These are phyloP conservation scores for Malaclemys terrapin DNA, from an alignment of 2,113 vertebrate genomes.

Conservation along the genomic window DNA sequence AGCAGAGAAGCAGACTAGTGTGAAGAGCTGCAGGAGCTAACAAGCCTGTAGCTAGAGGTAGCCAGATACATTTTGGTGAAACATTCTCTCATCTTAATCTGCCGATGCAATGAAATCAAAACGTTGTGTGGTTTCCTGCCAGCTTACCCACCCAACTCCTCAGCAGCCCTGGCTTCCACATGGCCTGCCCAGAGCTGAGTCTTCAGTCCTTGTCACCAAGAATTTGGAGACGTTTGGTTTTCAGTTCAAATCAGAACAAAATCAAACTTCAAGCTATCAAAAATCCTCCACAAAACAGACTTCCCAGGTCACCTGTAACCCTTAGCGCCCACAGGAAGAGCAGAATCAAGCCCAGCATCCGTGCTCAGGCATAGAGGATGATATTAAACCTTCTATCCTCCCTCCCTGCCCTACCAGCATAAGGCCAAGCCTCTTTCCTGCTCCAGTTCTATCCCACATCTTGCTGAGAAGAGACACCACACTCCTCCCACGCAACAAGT, in stretches of 20 bases:
- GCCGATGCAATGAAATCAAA: neutral
- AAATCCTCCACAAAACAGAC: neutral
- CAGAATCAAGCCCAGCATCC: neutral
- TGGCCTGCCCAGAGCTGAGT: neutral
- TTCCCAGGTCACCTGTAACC: neutral
- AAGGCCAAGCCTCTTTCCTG: neutral
- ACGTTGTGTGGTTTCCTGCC: neutral
- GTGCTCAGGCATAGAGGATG: neutral
- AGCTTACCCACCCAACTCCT: neutral
- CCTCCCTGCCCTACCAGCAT: neutral
- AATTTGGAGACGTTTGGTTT: neutral
- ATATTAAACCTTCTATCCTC: neutral
- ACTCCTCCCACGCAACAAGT: neutral
- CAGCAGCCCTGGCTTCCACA: neutral
- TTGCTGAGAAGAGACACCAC: neutral
- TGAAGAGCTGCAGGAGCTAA: neutral
- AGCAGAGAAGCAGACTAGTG: neutral
- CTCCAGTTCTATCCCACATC: neutral
- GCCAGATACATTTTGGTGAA: neutral
- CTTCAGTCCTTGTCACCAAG: neutral
- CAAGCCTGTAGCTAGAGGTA: neutral
- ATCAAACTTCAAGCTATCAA: neutral
- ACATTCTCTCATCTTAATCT: neutral
- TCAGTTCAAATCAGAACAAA: neutral
- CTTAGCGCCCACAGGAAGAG: neutral